Percentiles rank a stretch among this genome's conserved stretches.
These are phyloP conservation scores for Psammodynastes pulverulentus DNA, from an alignment of 2,113 vertebrate genomes.

Conservation along the genomic window DNA sequence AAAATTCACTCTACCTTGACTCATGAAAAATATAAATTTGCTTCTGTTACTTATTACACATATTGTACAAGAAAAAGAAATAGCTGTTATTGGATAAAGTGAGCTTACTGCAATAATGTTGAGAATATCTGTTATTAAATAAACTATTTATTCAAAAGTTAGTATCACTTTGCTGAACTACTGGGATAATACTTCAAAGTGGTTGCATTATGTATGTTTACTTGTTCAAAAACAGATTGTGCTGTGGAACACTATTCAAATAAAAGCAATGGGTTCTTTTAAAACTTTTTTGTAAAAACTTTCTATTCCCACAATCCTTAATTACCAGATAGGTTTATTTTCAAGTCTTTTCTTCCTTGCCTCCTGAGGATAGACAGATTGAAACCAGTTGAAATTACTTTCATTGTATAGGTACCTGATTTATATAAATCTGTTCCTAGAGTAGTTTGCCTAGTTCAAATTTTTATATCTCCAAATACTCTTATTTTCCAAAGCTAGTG, in stretches of 20 bases:
- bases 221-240: background rate
- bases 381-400: background rate
- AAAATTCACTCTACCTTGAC: background rate
- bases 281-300: background rate
- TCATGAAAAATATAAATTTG: background rate
- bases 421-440: background rate
- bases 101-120: background rate
- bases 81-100: background rate
- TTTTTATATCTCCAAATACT: background rate
- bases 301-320: background rate
- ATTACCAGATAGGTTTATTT: background rate
- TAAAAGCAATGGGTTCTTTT: background rate
- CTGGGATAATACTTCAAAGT: background rate
- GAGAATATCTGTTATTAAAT: background rate
- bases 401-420: background rate
- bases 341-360: background rate
- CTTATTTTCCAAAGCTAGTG: background rate
- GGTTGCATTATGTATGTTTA: background rate
- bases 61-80: background rate
- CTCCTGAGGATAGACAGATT: background rate
- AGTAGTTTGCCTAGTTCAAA: background rate
- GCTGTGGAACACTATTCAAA: background rate
- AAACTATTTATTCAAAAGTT: background rate
- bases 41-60: slow-evolving; percentile 3
- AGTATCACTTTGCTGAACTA: background rate